These are phyloP conservation scores for Pandemis heparana DNA, from an alignment of 2,888 invertebrate genomes.

Conservation along the genomic window DNA sequence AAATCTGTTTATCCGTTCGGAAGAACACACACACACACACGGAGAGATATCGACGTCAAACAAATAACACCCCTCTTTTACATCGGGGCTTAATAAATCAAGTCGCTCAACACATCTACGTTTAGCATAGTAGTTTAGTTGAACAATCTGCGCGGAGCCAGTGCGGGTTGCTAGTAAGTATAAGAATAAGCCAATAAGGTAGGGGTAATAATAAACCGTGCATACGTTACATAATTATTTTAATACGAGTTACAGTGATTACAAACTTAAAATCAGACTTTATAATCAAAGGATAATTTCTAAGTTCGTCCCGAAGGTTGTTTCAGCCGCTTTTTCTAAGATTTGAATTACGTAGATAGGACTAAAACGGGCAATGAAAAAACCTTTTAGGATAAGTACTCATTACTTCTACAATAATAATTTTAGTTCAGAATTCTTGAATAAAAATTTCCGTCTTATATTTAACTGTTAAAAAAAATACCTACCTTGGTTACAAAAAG, in stretches of 20 bases:
- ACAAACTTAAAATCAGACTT: slow-evolving; percentile 55
- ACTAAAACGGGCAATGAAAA: background rate
- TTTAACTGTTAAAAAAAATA: background rate
- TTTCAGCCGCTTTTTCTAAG: background rate
- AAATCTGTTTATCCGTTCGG: no score
- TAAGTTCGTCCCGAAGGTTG: background rate
- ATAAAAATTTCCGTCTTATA: background rate
- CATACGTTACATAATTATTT: slow-evolving; percentile 46
- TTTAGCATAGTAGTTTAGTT: no score
- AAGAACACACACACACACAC: no score
- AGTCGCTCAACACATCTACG: no score
- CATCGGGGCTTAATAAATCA: no score
- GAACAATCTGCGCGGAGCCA: no score
- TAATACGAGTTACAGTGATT: slow-evolving; percentile 46
- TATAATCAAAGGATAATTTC: slow-evolving; percentile 44
- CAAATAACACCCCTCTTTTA: no score
- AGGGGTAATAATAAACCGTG: slow-evolving; percentile 19
- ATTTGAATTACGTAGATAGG: background rate
- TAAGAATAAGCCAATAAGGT: background rate
- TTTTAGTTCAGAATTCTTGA: background rate
- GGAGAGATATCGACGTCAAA: no score
- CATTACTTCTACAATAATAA: background rate
- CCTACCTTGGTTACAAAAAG: background rate
- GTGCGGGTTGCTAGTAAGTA: no score
- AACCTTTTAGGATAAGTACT: background rate